These are phyloP conservation scores for Halictus ligatus DNA, from an alignment of 2,888 invertebrate species.

Conservation along the genomic window DNA sequence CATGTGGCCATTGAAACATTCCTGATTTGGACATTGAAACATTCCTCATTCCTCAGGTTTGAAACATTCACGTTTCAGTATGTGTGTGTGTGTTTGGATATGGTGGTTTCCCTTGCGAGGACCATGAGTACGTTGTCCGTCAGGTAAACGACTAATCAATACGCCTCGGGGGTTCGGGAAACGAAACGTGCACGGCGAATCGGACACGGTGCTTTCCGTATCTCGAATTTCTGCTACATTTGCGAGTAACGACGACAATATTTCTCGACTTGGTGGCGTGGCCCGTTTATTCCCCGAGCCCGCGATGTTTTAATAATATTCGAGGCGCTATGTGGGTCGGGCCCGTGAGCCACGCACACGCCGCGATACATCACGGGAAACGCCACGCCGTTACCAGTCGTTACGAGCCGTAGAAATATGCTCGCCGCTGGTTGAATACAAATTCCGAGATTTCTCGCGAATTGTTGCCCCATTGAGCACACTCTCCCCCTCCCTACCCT, in stretches of 20 bases:
- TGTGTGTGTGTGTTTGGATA: too few relatives aligned
- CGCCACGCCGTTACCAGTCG: background rate
- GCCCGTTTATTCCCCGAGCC: background rate
- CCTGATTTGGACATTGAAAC: too few relatives aligned
- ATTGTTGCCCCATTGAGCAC: conserved; percentile 5
- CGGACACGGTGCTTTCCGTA: background rate
- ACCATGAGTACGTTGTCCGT: background rate
- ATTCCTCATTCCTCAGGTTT: too few relatives aligned
- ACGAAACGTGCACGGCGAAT: background rate
- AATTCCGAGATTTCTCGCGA: conserved; percentile 6
- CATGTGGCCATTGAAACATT: too few relatives aligned
- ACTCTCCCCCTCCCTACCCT: background rate
- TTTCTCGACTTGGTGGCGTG: conserved; percentile 4
- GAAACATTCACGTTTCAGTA: too few relatives aligned
- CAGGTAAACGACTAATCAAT: background rate
- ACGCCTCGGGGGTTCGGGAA: background rate
- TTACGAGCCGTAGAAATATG: conserved; percentile 2
- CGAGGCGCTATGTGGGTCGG: conserved; percentile 23
- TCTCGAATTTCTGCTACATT: conserved; percentile 46
- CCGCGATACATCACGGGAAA: conserved; percentile 22
- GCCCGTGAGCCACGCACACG: conserved; percentile 1
- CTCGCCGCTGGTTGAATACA: background rate
- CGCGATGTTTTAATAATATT: conserved; percentile 36
- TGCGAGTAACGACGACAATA: conserved; percentile 25
- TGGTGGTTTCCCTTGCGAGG: background rate